Conservation (phyloP, 37 sponge, comb jelly and placozoan species). For the Oopsacas minuta region DNA sequence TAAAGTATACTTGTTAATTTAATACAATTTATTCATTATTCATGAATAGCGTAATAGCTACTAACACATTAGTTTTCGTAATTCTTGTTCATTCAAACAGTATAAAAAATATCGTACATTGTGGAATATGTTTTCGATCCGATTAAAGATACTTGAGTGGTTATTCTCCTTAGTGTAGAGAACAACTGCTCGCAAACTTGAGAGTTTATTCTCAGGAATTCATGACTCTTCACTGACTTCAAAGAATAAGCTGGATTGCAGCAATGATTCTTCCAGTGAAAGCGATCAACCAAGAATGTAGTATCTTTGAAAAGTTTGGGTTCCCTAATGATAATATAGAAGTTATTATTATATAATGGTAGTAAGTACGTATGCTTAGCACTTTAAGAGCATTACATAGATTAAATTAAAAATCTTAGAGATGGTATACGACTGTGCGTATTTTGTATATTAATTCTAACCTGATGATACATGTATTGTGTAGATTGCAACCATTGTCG, state of each 20-base stretch:
- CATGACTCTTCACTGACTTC: not conserved
- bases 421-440: not conserved
- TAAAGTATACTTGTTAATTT: no score
- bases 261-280: not conserved
- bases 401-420: no score
- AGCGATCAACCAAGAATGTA: not conserved
- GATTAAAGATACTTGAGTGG: not conserved
- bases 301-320: not conserved
- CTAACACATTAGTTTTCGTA: no score
- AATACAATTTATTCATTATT: no score
- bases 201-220: not conserved
- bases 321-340: not conserved
- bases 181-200: constrained; percentile 1
- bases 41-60: no score
- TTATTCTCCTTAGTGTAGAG: not conserved
- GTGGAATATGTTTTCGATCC: not conserved
- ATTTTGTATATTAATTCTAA: not conserved
- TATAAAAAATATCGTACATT: not conserved
- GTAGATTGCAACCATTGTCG: not conserved
- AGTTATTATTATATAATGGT: not conserved
- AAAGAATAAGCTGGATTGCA: not conserved
- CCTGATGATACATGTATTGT: not conserved
- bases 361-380: not conserved
- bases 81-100: not conserved
- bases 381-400: not conserved